Base-by-base conservation (phyloP, 2,113 vertebrate species). In the Corynorhinus townsendii region DNA sequence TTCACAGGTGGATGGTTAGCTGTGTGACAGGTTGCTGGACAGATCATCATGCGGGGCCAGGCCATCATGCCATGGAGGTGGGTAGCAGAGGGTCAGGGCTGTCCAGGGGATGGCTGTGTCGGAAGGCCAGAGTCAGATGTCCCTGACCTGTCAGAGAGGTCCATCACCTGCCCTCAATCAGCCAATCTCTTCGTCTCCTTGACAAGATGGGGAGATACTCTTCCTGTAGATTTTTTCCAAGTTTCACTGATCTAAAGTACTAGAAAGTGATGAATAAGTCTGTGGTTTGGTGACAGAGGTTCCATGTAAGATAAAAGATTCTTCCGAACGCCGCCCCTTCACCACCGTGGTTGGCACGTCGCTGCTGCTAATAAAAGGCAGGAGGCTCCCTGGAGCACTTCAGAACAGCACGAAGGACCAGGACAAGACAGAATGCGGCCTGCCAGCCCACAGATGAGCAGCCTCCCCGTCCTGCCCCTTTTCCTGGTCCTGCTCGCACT, bases 261-360 rank as follows among this genome's bases (percentile, higher is more conserved):
- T 91, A 96, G 88, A 93, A 96, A 89, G 91, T 84, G 96, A 96
- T 72, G 87, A 96, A 93, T 91, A 96, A 89, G 80, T 72, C 56
- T 97, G 97, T 97, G 97, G 96, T 96, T 97, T 95, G 43, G 38
- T 86, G 54, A 49, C 77, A 92, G 87, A 95, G 96, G 93, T 97
- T 97, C 95, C 92, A 80, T 62, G 59, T 83, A 30, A 96, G 96
- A 97, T 96, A 95, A 95, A 93, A 93, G 96, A 86, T 96, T 84
- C 96, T 95, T 96, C 94, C 59, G 26, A 96, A 22, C 33, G 47
- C 75, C 2, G 49, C 79, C 20, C 15, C 49, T 26, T 66, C 5
- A 3, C 14, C 49, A 0, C 0, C 1, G 72, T 86, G 71, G 69
- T 66, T 35, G 66, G 84, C 43, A 45, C 26, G 0, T 1, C 1